Conservation (phyloP, 2,888 invertebrate genomes). For the Thymelicus lineola region DNA sequence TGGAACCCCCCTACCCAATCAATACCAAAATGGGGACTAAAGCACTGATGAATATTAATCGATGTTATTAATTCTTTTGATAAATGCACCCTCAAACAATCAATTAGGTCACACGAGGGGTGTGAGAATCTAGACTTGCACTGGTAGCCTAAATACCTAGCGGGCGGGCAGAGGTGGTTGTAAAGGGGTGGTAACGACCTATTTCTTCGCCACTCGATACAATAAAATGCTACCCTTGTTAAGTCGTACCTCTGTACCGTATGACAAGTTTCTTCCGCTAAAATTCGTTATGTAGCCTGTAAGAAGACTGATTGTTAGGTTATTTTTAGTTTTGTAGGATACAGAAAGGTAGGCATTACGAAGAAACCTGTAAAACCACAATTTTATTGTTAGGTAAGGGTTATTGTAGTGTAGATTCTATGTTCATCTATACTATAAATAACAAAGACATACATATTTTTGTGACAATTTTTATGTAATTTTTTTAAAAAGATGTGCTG, state of each 20-base stretch:
- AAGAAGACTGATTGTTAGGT: not conserved
- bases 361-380: no score
- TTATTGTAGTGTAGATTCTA: no score
- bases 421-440: no score
- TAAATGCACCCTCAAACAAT: constrained; percentile 4
- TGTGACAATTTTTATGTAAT: no score
- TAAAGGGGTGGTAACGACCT: constrained; percentile 13
- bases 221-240: constrained; percentile 20
- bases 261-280: not conserved
- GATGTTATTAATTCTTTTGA: no score
- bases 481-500: no score
- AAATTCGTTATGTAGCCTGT: not conserved
- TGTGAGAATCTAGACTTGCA: constrained; percentile 18
- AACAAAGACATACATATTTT: no score
- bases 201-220: constrained; percentile 24
- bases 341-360: no score
- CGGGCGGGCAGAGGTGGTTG: not conserved
- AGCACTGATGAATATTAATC: no score
- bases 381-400: no score
- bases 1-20: no score
- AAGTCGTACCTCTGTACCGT: not conserved
- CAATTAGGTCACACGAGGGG: constrained; percentile 23
- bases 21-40: no score
- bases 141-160: constrained; percentile 21
- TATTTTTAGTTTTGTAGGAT: not conserved